These are phyloP conservation scores for Catamblyrhynchus diadema DNA, from an alignment of 2,797 vertebrate genomes.

Conservation along the genomic window DNA sequence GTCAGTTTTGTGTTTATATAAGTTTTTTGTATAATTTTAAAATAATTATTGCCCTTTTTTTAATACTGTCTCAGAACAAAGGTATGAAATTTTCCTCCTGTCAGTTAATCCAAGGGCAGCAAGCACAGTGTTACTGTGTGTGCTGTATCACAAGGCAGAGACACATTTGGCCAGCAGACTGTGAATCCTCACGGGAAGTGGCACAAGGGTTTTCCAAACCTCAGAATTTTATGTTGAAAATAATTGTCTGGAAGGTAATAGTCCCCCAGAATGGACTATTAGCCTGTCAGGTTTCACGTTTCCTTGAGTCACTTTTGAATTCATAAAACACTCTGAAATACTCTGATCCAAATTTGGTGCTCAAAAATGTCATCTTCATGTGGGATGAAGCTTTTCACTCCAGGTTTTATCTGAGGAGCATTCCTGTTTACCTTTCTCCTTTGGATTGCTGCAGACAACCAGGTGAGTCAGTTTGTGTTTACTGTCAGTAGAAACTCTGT, in stretches of 20 bases:
- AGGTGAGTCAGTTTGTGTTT: background rate
- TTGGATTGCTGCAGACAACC: background rate
- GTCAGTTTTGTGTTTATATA: background rate
- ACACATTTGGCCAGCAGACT: background rate
- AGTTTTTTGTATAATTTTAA: background rate
- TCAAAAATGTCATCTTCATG: background rate
- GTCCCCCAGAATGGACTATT: background rate
- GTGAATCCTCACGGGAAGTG: background rate
- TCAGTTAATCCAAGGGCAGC: background rate
- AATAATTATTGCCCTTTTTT: background rate
- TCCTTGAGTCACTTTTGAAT: slow-evolving; percentile 1
- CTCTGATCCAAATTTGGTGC: background rate
- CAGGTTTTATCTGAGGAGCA: background rate
- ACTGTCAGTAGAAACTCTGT: background rate
- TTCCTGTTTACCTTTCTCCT: background rate
- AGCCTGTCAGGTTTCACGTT: background rate
- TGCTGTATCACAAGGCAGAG: background rate
- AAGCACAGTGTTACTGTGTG: background rate
- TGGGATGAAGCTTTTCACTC: background rate
- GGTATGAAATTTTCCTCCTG: background rate
- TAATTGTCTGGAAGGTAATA: slow-evolving; percentile 38
- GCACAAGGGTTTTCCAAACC: slow-evolving; percentile 7
- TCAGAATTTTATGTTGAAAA: background rate
- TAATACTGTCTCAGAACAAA: background rate
- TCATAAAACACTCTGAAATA: background rate